Percentiles rank a stretch among this genome's conserved stretches.
Evolutionary conservation across 2,113 vertebrate species (phyloP).

Genomic region (Rhinolophus ferrumequinum): DNA sequence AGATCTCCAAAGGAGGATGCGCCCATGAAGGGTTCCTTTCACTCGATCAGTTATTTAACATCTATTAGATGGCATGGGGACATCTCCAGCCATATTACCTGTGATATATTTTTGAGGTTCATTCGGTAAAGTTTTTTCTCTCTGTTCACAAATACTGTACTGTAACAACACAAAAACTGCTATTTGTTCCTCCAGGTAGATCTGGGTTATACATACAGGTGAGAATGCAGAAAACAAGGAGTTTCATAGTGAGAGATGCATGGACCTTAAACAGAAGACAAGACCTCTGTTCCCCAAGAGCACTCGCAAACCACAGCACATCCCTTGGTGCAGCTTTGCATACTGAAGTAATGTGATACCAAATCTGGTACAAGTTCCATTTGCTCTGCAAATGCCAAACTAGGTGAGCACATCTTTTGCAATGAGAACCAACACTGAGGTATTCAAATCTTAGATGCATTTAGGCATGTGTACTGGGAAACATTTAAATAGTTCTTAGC

Average conservation of each 20-base stretch:
- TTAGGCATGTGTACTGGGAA: neutral
- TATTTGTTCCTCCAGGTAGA: neutral
- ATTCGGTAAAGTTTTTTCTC: neutral
- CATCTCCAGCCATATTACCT: neutral
- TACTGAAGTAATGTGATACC: neutral
- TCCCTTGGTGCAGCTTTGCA: neutral
- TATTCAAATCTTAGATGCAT: neutral
- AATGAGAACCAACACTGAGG: neutral
- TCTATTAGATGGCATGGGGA: neutral
- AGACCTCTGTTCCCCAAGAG: neutral
- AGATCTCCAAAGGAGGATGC: neutral
- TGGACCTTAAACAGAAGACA: neutral
- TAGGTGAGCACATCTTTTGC: neutral
- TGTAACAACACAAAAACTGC: too few species aligned
- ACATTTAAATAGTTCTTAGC: neutral
- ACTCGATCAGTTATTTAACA: neutral
- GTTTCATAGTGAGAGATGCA: neutral
- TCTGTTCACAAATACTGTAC: neutral
- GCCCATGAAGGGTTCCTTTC: neutral
- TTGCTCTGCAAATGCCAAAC: neutral
- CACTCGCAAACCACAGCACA: neutral
- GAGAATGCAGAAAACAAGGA: neutral
- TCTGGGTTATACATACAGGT: neutral
- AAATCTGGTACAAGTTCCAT: neutral
- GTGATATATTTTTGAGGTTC: neutral